Evolutionary conservation across 2,888 invertebrate species (phyloP).

Genomic region (Drosophila melanosoma): DNA sequence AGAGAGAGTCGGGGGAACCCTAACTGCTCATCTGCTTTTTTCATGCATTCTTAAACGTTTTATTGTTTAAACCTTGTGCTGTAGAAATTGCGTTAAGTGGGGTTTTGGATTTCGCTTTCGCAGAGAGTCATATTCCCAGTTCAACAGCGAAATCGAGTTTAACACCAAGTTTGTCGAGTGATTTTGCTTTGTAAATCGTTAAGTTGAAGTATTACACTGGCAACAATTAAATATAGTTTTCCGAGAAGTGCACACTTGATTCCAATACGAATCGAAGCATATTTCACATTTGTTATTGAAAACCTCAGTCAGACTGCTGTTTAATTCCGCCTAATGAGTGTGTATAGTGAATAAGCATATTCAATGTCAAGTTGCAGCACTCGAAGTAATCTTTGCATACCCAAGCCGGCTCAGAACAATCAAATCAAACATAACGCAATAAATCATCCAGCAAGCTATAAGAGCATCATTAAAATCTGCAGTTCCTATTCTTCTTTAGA

Average conservation of each 20-base stretch:
- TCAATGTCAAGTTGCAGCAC: neutral
- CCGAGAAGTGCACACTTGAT: neutral
- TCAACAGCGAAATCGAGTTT: neutral
- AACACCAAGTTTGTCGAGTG: neutral
- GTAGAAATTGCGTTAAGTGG: neutral
- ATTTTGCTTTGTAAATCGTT: neutral
- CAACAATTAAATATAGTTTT: neutral
- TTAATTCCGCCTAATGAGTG: neutral
- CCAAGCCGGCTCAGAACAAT: neutral
- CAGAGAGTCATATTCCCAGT: neutral
- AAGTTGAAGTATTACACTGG: neutral
- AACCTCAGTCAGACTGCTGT: neutral
- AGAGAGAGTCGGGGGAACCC: neutral
- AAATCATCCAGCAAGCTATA: neutral
- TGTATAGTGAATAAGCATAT: neutral
- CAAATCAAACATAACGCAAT: neutral
- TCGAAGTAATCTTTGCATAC: neutral
- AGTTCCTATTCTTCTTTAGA: neutral
- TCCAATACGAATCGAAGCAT: neutral
- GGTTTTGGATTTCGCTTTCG: slow-evolving; percentile 1
- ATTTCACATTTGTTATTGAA: neutral
- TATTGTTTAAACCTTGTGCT: slow-evolving; percentile 11
- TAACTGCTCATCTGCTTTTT: neutral
- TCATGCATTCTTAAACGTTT: slow-evolving; percentile 28
- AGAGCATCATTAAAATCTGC: neutral